Base-by-base conservation (phyloP, 2,888 invertebrate species). In the Empis livida region DNA sequence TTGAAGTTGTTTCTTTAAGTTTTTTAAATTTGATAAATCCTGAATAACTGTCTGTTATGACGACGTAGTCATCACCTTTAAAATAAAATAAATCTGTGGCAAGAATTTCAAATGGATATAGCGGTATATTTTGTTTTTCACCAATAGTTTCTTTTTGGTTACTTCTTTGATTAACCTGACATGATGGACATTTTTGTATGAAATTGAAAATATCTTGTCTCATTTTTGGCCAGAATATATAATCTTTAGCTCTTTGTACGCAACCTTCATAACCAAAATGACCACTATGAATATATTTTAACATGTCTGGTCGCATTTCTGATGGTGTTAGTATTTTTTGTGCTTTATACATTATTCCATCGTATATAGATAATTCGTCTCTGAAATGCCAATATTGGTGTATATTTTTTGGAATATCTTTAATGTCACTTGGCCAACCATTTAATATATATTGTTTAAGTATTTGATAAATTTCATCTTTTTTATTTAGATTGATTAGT, bases 31-130 rank as follows among this genome's bases (percentile, higher is more conserved):
- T 43, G 5, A 49, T 43, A 10, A 43, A 49, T 9, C 43, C 35
- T 17, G 43, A 45, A 35, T 43, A 49, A 17, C 45, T 49, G 27
- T 45, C 48, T 8, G 43, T 47, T 11, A 47, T 9, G 11, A 47
- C 23, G 2, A 47, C 9, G 11, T 43, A 40, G 23, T 48, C 30
- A 14, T 45, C 42, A 11, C 45, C 48, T 10, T 40, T 2, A 40
- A 49, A 49, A 40, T 43, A 39, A 17, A 48, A 48, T 39, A 48
- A 31, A 31, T 44, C 42, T 38, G 48, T 31, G 5, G 35, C 47
- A 27, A 14, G 38, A 20, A 48, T 13, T 14, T 48, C 47, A 13
- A 43, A 47, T 14, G 47, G 40, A 30, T 47, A 44, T 5, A 11
- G 20, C 37, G 42, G 44, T 20, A 48, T 38, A n/a, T n/a, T n/a